Conservation (phyloP, 2,888 invertebrate species). For the Sinopyrophorus schimmeli region DNA sequence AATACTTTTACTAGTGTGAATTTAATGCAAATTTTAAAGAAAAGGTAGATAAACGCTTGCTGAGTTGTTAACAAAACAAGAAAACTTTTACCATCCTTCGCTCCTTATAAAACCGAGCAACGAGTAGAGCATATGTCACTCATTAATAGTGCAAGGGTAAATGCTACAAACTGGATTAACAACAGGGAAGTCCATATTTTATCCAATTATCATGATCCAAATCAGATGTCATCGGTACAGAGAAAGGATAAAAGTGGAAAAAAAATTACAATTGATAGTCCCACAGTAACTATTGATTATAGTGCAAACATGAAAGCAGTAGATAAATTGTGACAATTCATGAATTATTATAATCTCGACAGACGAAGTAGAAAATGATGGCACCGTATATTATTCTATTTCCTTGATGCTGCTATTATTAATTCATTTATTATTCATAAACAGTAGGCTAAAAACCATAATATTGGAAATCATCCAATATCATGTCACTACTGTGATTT, state of each 20-base stretch:
- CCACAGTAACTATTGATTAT: constrained; percentile 37
- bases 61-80: constrained; percentile 35
- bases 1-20: constrained; percentile 39
- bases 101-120: constrained; percentile 32
- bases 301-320: constrained; percentile 41
- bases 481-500: no score
- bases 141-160: constrained; percentile 33
- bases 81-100: constrained; percentile 31
- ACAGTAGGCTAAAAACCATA: no score
- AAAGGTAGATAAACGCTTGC: constrained; percentile 28
- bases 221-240: constrained; percentile 31
- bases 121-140: constrained; percentile 37
- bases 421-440: no score
- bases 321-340: constrained; percentile 40
- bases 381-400: constrained; percentile 38
- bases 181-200: constrained; percentile 39
- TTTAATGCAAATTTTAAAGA: constrained; percentile 31
- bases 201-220: constrained; percentile 40
- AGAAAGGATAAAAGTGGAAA: constrained; percentile 33
- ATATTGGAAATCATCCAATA: no score
- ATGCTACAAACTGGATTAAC: constrained; percentile 40
- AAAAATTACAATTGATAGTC: constrained; percentile 35
- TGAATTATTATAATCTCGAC: constrained; percentile 37
- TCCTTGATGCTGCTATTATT: constrained; percentile 36
- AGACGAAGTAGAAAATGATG: constrained; percentile 42